Conservation (phyloP, 2,797 vertebrate genomes). For the Lithobates pipiens region DNA sequence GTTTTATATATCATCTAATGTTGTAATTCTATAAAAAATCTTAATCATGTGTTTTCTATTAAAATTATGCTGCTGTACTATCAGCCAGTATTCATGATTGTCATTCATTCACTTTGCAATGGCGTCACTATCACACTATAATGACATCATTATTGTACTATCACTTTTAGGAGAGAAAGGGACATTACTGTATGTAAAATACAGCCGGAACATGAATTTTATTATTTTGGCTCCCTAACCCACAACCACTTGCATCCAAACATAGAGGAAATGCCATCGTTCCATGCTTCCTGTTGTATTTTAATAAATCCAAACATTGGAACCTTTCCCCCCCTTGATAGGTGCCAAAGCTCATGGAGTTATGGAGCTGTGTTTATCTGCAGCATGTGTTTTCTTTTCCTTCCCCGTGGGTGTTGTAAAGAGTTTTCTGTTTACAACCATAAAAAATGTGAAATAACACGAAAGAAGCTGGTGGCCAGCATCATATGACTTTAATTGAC, state of each 20-base stretch:
- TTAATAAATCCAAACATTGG: neutral
- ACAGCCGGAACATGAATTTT: too few species aligned
- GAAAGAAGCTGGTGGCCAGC: neutral
- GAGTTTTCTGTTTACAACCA: neutral
- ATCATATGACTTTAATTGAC: neutral
- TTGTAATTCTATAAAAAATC: too few species aligned
- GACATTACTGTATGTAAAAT: too few species aligned
- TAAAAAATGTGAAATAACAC: neutral
- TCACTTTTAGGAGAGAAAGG: too few species aligned
- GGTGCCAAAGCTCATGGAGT: neutral
- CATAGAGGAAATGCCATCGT: neutral
- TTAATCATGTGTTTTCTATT: too few species aligned
- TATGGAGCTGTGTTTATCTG: slow-evolving; percentile 11
- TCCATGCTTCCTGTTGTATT: slow-evolving; percentile 28
- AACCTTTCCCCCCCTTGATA: neutral
- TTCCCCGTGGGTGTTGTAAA: slow-evolving; percentile 17
- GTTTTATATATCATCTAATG: too few species aligned
- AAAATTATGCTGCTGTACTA: too few species aligned
- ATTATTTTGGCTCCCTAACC: neutral
- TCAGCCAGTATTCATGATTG: too few species aligned
- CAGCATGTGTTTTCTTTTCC: neutral
- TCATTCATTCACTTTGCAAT: too few species aligned
- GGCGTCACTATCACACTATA: too few species aligned
- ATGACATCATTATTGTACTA: too few species aligned
- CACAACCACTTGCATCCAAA: neutral